Percentiles rank a stretch among this genome's conserved stretches.
Evolutionary conservation across 2,113 vertebrate genomes (phyloP).

Genomic region (Sylvietta virens): DNA sequence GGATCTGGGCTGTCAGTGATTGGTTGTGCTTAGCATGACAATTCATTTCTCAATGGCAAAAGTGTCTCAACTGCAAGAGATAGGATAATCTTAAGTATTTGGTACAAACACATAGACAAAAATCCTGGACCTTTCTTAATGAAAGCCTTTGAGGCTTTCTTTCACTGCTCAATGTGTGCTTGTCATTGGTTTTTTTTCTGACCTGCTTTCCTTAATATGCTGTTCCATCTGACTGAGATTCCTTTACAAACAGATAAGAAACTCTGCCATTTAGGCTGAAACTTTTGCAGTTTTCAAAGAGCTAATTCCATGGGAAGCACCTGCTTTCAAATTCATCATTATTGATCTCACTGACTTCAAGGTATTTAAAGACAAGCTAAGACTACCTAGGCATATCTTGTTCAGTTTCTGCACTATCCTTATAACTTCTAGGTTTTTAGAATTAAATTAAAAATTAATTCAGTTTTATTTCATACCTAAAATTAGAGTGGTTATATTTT

Average conservation of each 20-base stretch:
- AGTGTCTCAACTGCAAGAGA: not conserved
- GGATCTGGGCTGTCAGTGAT: not conserved
- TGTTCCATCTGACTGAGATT: not conserved
- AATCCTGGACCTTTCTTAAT: not conserved
- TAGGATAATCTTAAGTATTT: not conserved
- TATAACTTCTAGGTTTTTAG: not conserved
- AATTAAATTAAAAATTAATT: not conserved
- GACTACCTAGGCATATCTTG: not conserved
- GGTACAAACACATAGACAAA: not conserved
- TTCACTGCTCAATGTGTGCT: not conserved
- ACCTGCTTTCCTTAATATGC: not conserved
- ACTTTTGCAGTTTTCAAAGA: not conserved
- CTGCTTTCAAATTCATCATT: not conserved
- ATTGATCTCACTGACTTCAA: not conserved
- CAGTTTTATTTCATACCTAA: not conserved
- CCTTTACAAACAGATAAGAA: not conserved
- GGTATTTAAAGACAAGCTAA: not conserved
- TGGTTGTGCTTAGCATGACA: not conserved
- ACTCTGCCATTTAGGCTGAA: not conserved
- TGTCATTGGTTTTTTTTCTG: not conserved
- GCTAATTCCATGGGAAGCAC: not conserved
- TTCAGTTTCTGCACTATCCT: not conserved
- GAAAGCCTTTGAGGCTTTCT: not conserved
- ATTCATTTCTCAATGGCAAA: not conserved
- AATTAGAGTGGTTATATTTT: not conserved